A percentile compares a stretch with the other conserved stretches of the same genome.
Conservation (phyloP, 2,797 vertebrate genomes). For the Danionella dracula region DNA sequence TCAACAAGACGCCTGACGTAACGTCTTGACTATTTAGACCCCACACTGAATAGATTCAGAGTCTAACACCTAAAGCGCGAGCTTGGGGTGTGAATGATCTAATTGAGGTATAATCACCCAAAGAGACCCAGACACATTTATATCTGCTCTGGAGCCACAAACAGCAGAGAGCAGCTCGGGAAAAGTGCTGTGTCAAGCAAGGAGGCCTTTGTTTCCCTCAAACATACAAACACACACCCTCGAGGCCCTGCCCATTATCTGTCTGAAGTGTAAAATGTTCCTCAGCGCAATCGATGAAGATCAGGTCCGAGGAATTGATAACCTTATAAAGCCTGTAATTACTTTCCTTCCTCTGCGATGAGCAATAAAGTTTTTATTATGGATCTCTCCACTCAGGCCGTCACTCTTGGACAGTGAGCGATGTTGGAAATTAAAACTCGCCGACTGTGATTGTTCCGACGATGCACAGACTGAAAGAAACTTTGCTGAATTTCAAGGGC, state of each 20-base stretch:
- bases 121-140: constrained; percentile 3
- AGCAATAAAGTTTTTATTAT: constrained; percentile 40
- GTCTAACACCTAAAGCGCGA: background rate
- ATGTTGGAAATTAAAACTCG: constrained; percentile 31
- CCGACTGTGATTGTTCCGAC: constrained; percentile 21
- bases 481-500: background rate
- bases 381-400: constrained; percentile 7
- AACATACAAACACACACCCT: constrained; percentile 4
- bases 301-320: constrained; percentile 45
- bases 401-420: constrained; percentile 7
- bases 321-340: constrained; percentile 49
- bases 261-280: constrained; percentile 35
- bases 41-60: background rate
- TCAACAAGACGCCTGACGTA: no score
- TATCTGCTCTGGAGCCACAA: constrained; percentile 7
- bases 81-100: background rate
- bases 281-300: constrained; percentile 43
- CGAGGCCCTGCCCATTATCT: constrained; percentile 31
- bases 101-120: constrained; percentile 9
- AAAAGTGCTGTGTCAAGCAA: constrained; percentile 25
- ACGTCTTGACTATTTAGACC: background rate
- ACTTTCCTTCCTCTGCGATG: constrained; percentile 38
- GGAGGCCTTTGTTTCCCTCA: constrained; percentile 8
- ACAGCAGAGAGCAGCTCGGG: background rate
- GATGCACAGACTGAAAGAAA: background rate